Percentiles rank a stretch among this genome's conserved stretches.
phyloP scores from a whole-genome alignment of 2,888 invertebrate species.

The Cepaea hortensis region DNA sequence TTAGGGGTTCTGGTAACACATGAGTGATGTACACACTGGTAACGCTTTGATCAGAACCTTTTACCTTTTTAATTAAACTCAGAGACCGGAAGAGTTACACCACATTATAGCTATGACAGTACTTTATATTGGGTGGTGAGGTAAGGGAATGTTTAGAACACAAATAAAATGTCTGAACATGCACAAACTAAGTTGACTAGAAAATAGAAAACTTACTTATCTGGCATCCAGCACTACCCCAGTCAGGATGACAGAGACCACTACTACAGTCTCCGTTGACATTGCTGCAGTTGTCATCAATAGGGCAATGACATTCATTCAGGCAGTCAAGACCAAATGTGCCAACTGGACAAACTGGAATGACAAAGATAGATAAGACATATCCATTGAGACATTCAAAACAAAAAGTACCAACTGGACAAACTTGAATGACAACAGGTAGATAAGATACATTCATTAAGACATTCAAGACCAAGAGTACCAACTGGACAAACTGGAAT shows the following conservation, averaged over 20 bases:
- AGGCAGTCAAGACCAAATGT: conserved; percentile 69
- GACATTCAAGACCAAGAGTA: conserved; percentile 69
- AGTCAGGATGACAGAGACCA: conserved; percentile 67
- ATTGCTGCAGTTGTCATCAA: conserved; percentile 62
- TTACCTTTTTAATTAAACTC: too few species aligned
- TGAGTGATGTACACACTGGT: too few species aligned
- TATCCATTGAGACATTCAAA: background rate
- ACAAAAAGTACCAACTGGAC: background rate
- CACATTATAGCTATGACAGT: too few species aligned
- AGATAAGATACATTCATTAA: conserved; percentile 55
- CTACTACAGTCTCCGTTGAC: conserved; percentile 69
- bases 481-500: conserved; percentile 61
- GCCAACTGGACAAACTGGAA: conserved; percentile 61
- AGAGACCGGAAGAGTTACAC: too few species aligned
- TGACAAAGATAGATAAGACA: background rate
- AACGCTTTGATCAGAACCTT: too few species aligned
- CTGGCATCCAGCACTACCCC: conserved; percentile 71
- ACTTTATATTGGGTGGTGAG: too few species aligned
- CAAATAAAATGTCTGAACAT: too few species aligned
- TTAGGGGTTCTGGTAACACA: too few species aligned
- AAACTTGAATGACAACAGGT: background rate
- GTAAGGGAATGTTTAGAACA: too few species aligned
- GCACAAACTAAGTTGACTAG: background rate
- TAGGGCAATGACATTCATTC: conserved; percentile 69
- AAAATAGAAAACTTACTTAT: conserved; percentile 59